Conservation (phyloP, 2,113 vertebrate species). For the Euleptes europaea region DNA sequence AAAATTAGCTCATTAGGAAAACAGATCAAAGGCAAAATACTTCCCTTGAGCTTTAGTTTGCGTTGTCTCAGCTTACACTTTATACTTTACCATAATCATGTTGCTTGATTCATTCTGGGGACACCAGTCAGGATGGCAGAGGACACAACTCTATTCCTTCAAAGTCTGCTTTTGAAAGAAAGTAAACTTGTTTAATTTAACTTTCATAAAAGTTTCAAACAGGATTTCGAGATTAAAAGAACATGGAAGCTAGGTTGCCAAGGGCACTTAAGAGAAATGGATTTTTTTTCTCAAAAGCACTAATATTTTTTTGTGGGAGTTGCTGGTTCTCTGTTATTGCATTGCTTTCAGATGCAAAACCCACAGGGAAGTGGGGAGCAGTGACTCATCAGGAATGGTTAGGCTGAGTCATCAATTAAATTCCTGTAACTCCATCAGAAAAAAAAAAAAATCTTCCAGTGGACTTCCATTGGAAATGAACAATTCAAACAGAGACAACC, state of each 20-base stretch:
- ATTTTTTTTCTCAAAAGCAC: neutral
- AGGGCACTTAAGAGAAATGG: neutral
- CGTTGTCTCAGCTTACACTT: neutral
- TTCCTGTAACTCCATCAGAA: neutral
- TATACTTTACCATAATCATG: neutral
- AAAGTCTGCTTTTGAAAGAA: neutral
- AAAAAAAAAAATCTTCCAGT: neutral
- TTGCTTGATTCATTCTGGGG: neutral
- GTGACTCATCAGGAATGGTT: constrained; percentile 1
- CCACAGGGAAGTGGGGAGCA: neutral
- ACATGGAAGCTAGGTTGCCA: neutral
- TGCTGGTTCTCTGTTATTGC: neutral
- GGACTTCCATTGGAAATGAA: neutral
- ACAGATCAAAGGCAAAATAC: neutral
- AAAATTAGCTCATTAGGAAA: constrained; percentile 16
- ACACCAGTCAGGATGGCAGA: neutral
- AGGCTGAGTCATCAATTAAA: neutral
- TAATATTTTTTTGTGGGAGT: constrained; percentile 1
- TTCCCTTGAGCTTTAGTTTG: neutral
- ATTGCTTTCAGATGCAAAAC: neutral
- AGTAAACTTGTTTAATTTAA: neutral
- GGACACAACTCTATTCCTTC: neutral
- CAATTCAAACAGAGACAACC: neutral
- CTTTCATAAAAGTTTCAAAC: neutral
- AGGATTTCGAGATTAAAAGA: neutral